Conservation (phyloP, 2,113 vertebrate species). For the Sinocyclocheilus rhinocerous region DNA sequence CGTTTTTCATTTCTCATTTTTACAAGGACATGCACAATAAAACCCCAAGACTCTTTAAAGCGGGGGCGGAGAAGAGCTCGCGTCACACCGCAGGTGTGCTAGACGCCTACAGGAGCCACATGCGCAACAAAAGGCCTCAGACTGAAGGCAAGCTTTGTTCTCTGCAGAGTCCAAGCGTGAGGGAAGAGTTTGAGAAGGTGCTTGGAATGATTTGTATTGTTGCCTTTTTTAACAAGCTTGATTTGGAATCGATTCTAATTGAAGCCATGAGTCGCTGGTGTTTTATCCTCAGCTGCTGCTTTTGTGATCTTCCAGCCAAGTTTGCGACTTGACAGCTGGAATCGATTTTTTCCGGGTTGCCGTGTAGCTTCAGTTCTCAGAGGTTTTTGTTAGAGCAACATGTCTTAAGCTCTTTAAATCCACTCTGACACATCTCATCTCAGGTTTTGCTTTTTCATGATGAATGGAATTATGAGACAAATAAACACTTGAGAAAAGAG, state of each 20-base stretch:
- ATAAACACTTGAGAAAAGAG: slow-evolving; percentile 47
- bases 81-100: neutral
- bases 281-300: slow-evolving; percentile 64
- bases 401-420: slow-evolving; percentile 58
- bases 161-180: neutral
- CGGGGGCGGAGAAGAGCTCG: slow-evolving; percentile 17
- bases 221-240: slow-evolving; percentile 65
- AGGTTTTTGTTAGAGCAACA: slow-evolving; percentile 56
- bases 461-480: slow-evolving; percentile 49
- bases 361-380: slow-evolving; percentile 58
- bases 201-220: slow-evolving; percentile 58
- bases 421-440: slow-evolving; percentile 55
- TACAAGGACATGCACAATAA: slow-evolving; percentile 48
- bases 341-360: slow-evolving; percentile 63
- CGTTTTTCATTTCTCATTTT: slow-evolving; percentile 40
- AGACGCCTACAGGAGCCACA: neutral
- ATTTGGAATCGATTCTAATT: slow-evolving; percentile 75
- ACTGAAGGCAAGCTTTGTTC: slow-evolving; percentile 22
- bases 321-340: slow-evolving; percentile 76
- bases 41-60: slow-evolving; percentile 12
- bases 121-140: neutral
- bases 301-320: slow-evolving; percentile 71
- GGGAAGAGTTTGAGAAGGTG: slow-evolving; percentile 34
- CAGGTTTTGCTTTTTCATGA: slow-evolving; percentile 51
- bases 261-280: slow-evolving; percentile 67